Percentiles rank a stretch among this genome's conserved stretches.
phyloP scores from a whole-genome alignment of 1,140 invertebrate genomes.

The Brachionus sp. region DNA sequence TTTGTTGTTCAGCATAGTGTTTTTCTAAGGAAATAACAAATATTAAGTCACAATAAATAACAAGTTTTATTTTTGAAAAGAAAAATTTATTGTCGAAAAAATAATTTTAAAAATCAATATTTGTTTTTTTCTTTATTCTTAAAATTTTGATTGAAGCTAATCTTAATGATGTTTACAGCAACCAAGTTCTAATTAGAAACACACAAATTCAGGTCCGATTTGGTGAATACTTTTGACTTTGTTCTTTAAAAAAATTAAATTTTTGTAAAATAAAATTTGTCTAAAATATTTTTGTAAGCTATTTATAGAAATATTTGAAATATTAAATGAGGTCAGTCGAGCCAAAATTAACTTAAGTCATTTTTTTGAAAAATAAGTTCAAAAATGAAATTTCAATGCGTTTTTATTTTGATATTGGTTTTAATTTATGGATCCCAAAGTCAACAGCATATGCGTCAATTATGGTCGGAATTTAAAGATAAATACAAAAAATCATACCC shows the following conservation, averaged over 20 bases:
- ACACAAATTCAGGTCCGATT: neutral
- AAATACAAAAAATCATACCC: neutral
- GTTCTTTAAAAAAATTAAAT: neutral
- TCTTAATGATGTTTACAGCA: neutral
- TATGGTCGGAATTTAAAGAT: neutral
- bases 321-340: neutral
- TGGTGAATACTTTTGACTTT: neutral
- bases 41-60: neutral
- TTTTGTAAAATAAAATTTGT: neutral
- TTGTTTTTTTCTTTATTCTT: neutral
- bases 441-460: neutral
- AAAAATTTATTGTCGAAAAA: neutral
- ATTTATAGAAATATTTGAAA: neutral
- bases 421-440: neutral
- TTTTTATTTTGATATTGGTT: neutral
- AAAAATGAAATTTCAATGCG: neutral
- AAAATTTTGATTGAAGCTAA: neutral
- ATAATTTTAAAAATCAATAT: slow-evolving; percentile 13
- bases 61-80: neutral
- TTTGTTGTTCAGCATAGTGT: neutral
- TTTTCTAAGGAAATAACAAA: neutral
- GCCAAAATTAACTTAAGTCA: neutral
- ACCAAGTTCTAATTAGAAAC: neutral
- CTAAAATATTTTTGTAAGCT: neutral
- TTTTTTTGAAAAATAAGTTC: neutral